Conservation (phyloP, 2,113 vertebrate genomes). For the Anguilla rostrata region DNA sequence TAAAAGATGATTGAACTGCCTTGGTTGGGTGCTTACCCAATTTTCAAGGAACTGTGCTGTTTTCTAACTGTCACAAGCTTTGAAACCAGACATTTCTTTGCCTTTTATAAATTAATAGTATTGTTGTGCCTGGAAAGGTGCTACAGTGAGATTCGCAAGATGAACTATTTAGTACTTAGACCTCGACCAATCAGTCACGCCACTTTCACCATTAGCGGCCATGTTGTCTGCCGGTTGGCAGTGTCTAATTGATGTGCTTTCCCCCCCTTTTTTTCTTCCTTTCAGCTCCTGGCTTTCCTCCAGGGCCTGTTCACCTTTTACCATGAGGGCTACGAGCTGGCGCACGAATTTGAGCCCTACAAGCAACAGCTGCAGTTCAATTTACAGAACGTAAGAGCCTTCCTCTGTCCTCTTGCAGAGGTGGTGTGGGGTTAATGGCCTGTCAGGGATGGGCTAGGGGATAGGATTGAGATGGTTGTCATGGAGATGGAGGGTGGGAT, state of each 20-base stretch:
- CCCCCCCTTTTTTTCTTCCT: neutral
- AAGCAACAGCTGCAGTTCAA: slow-evolving; percentile 98
- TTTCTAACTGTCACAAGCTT: neutral
- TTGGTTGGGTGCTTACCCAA: neutral
- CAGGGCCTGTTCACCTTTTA: slow-evolving; percentile 98
- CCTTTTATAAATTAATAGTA: neutral
- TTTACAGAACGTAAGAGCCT: slow-evolving; percentile 89
- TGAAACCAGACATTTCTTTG: neutral
- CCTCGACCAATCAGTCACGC: neutral
- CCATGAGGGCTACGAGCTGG: slow-evolving; percentile 97
- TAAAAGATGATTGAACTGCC: neutral
- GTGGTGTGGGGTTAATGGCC: neutral
- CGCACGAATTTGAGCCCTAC: slow-evolving; percentile 95
- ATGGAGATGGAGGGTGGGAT: neutral
- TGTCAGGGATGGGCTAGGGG: neutral
- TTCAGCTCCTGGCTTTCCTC: slow-evolving; percentile 95
- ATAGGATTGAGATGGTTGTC: neutral
- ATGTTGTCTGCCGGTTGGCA: neutral
- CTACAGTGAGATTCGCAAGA: neutral
- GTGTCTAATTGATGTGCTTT: neutral
- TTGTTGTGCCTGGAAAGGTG: neutral
- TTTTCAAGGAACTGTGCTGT: neutral
- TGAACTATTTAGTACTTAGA: neutral
- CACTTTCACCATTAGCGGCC: neutral
- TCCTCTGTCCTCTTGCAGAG: neutral